Percentiles rank a stretch among this genome's conserved stretches.
Conservation (phyloP, 2,113 vertebrate species). For the Xenus cinereus region DNA sequence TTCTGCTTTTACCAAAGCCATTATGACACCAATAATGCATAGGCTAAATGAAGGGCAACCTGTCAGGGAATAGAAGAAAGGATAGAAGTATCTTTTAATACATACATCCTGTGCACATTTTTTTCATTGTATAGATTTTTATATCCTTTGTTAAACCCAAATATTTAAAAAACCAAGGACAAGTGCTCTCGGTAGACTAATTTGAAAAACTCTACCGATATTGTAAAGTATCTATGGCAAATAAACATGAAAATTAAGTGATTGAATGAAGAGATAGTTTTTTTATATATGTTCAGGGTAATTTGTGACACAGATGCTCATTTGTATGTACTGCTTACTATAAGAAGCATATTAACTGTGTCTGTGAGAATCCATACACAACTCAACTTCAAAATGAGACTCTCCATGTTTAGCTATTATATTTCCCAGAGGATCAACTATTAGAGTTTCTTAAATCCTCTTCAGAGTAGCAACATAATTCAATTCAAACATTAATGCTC, state of each 20-base stretch:
- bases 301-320: neutral
- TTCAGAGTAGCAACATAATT: neutral
- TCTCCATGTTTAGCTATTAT: neutral
- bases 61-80: neutral
- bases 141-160: neutral
- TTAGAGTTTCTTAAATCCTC: neutral
- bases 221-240: neutral
- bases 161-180: neutral
- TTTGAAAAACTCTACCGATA: neutral
- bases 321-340: neutral
- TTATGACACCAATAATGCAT: accelerated
- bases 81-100: neutral
- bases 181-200: neutral
- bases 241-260: neutral
- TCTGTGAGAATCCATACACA: neutral
- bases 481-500: neutral
- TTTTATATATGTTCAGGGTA: neutral
- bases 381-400: neutral
- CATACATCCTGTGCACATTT: neutral
- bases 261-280: neutral
- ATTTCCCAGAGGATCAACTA: neutral
- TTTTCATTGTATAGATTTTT: neutral
- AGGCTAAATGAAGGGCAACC: neutral
- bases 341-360: neutral
- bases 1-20: neutral